phyloP scores from a whole-genome alignment of 1,140 invertebrate species.

The Arctopsyche grandis region DNA sequence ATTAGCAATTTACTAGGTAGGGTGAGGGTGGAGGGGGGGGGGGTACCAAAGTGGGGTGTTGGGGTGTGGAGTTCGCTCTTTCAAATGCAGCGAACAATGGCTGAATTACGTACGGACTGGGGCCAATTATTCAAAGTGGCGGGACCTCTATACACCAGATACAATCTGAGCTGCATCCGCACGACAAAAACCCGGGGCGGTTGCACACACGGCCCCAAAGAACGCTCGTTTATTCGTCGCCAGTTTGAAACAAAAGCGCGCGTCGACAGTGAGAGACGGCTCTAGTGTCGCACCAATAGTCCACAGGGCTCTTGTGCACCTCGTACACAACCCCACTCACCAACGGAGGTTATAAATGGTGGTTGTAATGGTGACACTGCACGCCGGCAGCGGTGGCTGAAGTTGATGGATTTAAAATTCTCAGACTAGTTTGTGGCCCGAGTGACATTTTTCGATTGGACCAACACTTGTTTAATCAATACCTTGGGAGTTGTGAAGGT shows the following conservation, averaged over 20 bases:
- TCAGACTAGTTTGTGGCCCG: no score
- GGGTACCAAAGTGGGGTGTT: not conserved
- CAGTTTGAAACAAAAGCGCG: not conserved
- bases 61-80: not conserved
- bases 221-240: slow-evolving; percentile 8
- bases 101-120: not conserved
- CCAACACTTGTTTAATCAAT: no score
- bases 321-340: not conserved
- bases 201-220: not conserved
- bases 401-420: not conserved
- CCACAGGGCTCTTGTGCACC: not conserved
- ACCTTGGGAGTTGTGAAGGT: no score
- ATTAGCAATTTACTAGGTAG: not conserved
- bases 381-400: not conserved
- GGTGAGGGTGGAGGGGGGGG: not conserved
- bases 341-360: not conserved
- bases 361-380: not conserved
- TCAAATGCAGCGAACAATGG: not conserved
- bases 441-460: no score
- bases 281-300: not conserved
- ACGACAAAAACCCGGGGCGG: not conserved
- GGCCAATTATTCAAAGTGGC: not conserved
- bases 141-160: not conserved
- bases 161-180: not conserved
- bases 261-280: slow-evolving; percentile 3